A percentile compares a stretch with the other conserved stretches of the same genome.
Conservation (phyloP, 23 tunicate species). For the Halocynthia roretzi region DNA sequence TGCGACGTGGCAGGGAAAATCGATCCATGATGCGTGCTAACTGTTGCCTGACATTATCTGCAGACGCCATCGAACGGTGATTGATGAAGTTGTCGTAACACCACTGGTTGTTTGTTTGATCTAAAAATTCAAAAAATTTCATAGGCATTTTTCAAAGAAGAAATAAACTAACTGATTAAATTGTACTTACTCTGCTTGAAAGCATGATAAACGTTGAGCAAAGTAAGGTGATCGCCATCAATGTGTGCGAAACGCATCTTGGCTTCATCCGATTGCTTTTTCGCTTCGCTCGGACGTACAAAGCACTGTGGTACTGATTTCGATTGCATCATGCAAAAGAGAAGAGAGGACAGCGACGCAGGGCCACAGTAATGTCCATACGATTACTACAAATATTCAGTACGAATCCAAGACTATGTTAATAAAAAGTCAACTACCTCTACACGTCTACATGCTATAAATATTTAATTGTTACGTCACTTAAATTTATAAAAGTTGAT, state of each 20-base stretch:
- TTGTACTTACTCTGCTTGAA: conserved; percentile 70
- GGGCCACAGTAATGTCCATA: too few species aligned
- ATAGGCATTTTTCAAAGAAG: not conserved
- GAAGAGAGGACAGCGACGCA: too few species aligned
- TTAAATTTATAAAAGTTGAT: too few species aligned
- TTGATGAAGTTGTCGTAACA: conserved; percentile 96
- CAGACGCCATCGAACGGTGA: conserved; percentile 90
- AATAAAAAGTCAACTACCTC: too few species aligned
- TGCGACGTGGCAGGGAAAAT: conserved; percentile 82
- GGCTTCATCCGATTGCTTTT: conserved; percentile 92
- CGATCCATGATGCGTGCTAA: conserved; percentile 96
- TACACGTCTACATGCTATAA: too few species aligned
- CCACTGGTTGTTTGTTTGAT: conserved; percentile 72
- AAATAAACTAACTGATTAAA: not conserved
- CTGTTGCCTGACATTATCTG: conserved; percentile 96
- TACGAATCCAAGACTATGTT: too few species aligned
- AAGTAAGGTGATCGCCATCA: conserved; percentile 96
- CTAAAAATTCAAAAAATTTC: conserved; percentile 5
- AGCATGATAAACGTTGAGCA: conserved; percentile 97
- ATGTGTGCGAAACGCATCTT: conserved; percentile 97
- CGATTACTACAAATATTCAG: too few species aligned
- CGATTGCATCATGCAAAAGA: too few species aligned
- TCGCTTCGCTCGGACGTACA: conserved; percentile 95
- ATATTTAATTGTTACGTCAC: too few species aligned
- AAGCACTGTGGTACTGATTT: conserved; percentile 91